Conservation (phyloP, 2,888 invertebrate genomes). For the Idaea aversata region DNA sequence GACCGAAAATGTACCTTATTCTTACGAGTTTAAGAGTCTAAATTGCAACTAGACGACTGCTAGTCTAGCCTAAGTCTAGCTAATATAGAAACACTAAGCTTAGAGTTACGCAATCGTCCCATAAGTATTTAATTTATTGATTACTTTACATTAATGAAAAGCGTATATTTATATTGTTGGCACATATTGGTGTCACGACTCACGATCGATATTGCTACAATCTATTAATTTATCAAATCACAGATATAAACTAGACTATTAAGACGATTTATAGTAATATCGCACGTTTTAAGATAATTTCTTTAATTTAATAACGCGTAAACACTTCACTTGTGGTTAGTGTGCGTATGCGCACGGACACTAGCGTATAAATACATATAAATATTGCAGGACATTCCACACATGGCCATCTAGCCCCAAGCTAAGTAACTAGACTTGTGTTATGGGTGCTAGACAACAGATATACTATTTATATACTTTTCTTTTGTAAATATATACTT, state of each 20-base stretch:
- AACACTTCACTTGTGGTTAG: background rate
- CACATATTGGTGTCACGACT: slow-evolving; percentile 61
- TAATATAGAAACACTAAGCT: slow-evolving; percentile 21
- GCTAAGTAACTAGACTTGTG: too few species aligned
- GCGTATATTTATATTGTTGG: slow-evolving; percentile 40
- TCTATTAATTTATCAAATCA: slow-evolving; percentile 50
- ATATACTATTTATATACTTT: too few species aligned
- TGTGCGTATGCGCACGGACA: background rate
- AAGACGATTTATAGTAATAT: slow-evolving; percentile 30
- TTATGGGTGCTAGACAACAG: too few species aligned
- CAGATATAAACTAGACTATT: slow-evolving; percentile 42
- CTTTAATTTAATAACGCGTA: too few species aligned
- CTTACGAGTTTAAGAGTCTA: background rate
- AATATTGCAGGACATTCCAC: too few species aligned
- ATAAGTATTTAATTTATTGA: slow-evolving; percentile 23
- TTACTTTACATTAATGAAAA: slow-evolving; percentile 31
- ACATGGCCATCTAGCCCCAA: too few species aligned
- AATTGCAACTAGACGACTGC: slow-evolving; percentile 6
- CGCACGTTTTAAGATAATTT: slow-evolving; percentile 11
- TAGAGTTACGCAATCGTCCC: slow-evolving; percentile 10
- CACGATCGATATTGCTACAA: slow-evolving; percentile 35
- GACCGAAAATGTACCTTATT: background rate
- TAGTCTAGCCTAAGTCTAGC: slow-evolving; percentile 16
- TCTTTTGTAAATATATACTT: too few species aligned
- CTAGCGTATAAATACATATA: background rate